Base-by-base conservation (phyloP, 2,888 invertebrate genomes). In the Watsonalla cultraria region DNA sequence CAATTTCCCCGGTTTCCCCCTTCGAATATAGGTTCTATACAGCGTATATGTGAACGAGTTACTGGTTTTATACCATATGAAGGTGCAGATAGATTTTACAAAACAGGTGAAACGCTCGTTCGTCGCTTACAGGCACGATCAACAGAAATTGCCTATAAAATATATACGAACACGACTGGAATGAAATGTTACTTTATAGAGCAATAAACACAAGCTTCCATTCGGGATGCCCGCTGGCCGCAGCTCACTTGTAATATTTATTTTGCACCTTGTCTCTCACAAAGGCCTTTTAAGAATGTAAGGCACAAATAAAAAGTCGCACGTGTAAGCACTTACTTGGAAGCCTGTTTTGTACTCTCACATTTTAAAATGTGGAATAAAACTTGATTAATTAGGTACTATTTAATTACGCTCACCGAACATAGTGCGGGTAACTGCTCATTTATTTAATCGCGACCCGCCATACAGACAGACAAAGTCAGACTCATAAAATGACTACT, bases 101-200 rank as follows among this genome's bases (percentile, higher is more conserved):
- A 11, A 47, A 47, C 24, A 11, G 5, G n/a, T 48, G 57, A 46
- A 51, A 54, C 24, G 57, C 53, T 59, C 61, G 60, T 65, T 61
- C 53, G 58, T 66, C 61, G 60, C 61, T 67, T 68, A 71, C 63
- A 68, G 66, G 67, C 67, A 64, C 76, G 70, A 78, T 77, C 73
- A 70, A 69, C 69, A 63, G 65, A 62, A 72, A 74, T 63, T 68
- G 66, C 66, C 70, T 64, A 72, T 78, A 76, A 76, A 74, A 65
- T 61, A 60, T 64, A 68, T 61, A 68, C 61, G 65, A 62, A 64
- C 66, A 62, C 58, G 56, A 59, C 64, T 60, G 60, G 64, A 70
- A 67, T 60, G 67, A 63, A 70, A 72, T 65, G 67, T 71, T 64
- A 65, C 72, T 78, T 77, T 74, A 76, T 70, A 61, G 65, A 54